Conservation (phyloP, 2,113 vertebrate genomes). For the Leucopsar rothschildi region DNA sequence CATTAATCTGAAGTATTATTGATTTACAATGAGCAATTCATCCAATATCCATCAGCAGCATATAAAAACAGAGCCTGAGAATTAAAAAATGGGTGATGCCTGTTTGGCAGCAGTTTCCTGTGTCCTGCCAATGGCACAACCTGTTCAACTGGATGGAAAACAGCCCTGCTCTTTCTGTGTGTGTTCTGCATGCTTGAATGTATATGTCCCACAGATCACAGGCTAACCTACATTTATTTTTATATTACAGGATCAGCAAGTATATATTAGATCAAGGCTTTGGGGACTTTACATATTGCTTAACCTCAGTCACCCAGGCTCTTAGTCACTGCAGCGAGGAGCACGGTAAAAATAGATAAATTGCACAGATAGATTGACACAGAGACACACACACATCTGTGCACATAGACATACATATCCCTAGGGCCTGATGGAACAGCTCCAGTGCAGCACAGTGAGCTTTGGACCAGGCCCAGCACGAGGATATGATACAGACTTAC, state of each 20-base stretch:
- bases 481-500: neutral
- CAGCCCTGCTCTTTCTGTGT: constrained; percentile 30
- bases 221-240: constrained; percentile 50
- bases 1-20: constrained; percentile 69
- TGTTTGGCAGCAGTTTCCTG: constrained; percentile 62
- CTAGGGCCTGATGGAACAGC: constrained; percentile 43
- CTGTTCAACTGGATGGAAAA: constrained; percentile 64
- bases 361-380: constrained; percentile 18
- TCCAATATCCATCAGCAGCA: constrained; percentile 57
- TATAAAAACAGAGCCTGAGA: constrained; percentile 57
- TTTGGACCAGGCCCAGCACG: neutral
- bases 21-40: constrained; percentile 65
- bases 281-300: constrained; percentile 55
- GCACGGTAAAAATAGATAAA: constrained; percentile 22
- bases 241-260: constrained; percentile 40
- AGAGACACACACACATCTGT: neutral
- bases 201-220: neutral
- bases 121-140: constrained; percentile 58
- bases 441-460: constrained; percentile 16
- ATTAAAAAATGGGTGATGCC: constrained; percentile 66
- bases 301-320: constrained; percentile 11
- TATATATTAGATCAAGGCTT: constrained; percentile 43
- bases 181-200: constrained; percentile 47
- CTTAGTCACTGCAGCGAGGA: constrained; percentile 13
- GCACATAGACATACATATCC: neutral